Evolutionary conservation across 2,113 vertebrate species (phyloP).

Genomic region (Falco punctatus): DNA sequence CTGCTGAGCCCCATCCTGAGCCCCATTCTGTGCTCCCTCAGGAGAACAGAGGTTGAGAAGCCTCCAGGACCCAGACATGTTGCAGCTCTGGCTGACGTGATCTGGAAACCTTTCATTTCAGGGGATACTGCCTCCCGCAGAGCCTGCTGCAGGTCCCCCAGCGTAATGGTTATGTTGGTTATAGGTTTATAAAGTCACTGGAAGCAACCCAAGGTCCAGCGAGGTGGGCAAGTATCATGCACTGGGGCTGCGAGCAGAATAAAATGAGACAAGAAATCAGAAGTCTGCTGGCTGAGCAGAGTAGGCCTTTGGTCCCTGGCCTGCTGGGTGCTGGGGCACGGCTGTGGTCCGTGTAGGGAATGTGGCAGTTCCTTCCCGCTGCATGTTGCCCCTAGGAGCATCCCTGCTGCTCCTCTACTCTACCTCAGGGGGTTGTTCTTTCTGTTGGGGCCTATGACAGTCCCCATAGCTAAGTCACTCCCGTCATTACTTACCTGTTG

Average conservation of each 20-base stretch:
- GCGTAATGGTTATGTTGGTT: background rate
- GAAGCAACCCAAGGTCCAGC: background rate
- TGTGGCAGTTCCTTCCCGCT: background rate
- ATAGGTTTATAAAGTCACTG: background rate
- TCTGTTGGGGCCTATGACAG: background rate
- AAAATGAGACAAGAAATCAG: background rate
- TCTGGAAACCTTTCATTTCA: background rate
- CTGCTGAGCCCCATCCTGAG: background rate
- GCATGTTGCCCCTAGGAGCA: rapidly evolving
- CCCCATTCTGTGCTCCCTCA: background rate
- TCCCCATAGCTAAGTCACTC: background rate
- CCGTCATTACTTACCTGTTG: background rate
- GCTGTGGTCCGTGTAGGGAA: background rate
- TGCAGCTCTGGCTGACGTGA: background rate
- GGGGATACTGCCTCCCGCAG: background rate
- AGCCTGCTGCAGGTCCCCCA: background rate
- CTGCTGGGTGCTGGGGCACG: background rate
- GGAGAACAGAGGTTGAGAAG: background rate
- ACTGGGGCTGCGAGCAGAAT: background rate
- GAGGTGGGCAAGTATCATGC: background rate
- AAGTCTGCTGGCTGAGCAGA: background rate
- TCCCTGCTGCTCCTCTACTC: background rate
- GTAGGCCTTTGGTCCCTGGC: background rate
- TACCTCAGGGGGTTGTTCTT: background rate
- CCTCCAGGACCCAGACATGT: background rate